phyloP scores from a whole-genome alignment of 2,113 vertebrate species.

The Passerina amoena region DNA sequence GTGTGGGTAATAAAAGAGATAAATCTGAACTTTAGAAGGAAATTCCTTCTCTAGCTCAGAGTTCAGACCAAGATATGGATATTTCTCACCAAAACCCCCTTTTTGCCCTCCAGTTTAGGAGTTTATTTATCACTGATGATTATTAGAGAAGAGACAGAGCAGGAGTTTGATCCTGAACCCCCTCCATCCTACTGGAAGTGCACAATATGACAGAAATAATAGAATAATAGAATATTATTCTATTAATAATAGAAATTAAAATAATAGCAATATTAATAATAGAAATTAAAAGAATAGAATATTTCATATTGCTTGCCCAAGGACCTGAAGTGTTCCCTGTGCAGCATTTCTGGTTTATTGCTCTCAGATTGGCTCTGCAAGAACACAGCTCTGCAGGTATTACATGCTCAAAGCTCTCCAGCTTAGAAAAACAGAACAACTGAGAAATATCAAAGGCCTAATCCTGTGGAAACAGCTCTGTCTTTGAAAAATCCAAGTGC shows the following conservation, averaged over 20 bases:
- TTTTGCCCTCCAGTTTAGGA: neutral
- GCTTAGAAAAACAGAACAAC: neutral
- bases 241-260: neutral
- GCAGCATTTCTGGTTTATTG: neutral
- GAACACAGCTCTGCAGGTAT: neutral
- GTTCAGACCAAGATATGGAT: rapidly evolving
- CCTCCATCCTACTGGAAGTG: neutral
- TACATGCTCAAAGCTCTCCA: neutral
- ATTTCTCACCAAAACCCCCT: neutral
- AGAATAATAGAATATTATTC: neutral
- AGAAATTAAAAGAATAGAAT: neutral
- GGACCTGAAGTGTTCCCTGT: neutral
- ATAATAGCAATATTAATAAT: too few relatives aligned
- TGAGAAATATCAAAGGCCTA: neutral
- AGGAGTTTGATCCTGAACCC: neutral
- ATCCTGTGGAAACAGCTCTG: neutral
- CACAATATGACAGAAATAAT: neutral
- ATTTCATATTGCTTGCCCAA: neutral
- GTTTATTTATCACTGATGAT: neutral
- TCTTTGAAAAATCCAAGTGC: neutral
- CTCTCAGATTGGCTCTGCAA: neutral
- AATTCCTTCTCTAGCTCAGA: neutral
- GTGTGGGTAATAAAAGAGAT: neutral
- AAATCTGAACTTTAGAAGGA: neutral
- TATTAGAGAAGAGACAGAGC: neutral